phyloP scores from a whole-genome alignment of 2,113 vertebrate genomes.

The Megaceryle maxima region DNA sequence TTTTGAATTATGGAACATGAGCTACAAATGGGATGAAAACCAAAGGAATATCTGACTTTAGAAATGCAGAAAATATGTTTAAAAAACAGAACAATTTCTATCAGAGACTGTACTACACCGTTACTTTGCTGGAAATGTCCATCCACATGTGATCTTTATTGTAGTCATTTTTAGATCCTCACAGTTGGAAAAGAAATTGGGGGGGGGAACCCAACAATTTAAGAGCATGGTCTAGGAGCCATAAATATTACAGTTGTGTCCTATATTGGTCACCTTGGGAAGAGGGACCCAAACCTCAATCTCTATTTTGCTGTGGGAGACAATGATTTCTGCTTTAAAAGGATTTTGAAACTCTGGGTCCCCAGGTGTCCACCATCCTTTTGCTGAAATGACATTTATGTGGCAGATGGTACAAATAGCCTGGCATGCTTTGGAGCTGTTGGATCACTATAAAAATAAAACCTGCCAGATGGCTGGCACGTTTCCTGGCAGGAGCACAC shows the following conservation, averaged over 20 bases:
- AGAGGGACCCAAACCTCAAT: not conserved
- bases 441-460: slow-evolving; percentile 8
- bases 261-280: not conserved
- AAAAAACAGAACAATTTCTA: not conserved
- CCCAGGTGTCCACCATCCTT: slow-evolving; percentile 39
- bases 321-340: not conserved
- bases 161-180: not conserved
- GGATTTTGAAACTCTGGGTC: not conserved
- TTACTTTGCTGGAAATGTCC: not conserved
- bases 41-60: not conserved
- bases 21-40: not conserved
- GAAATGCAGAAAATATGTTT: not conserved
- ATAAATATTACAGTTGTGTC: not conserved
- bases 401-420: slow-evolving; percentile 63
- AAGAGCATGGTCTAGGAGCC: not conserved
- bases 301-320: not conserved
- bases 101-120: not conserved
- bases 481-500: slow-evolving; percentile 16
- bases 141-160: not conserved
- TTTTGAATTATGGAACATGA: not conserved
- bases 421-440: slow-evolving; percentile 20
- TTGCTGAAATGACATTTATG: not conserved
- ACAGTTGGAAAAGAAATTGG: not conserved
- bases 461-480: slow-evolving; percentile 38
- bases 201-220: not conserved